These are phyloP conservation scores for Neodiprion pinetum DNA, from an alignment of 1,140 invertebrate genomes.

Conservation along the genomic window DNA sequence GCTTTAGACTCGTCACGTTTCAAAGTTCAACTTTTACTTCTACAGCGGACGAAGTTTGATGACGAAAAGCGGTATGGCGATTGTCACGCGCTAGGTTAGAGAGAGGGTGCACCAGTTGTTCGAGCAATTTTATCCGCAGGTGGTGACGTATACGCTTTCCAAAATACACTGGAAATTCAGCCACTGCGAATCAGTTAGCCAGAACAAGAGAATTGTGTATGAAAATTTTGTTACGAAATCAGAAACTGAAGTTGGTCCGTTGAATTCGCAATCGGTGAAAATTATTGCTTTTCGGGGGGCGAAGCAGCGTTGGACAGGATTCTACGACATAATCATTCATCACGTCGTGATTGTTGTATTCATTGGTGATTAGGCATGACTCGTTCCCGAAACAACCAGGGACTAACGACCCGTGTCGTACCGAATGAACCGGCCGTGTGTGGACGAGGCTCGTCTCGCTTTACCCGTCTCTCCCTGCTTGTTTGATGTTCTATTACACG, in stretches of 20 bases:
- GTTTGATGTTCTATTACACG: constrained; percentile 32
- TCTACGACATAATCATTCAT: constrained; percentile 37
- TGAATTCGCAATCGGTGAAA: neutral
- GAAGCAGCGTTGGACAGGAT: constrained; percentile 37
- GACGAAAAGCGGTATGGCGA: too few species aligned
- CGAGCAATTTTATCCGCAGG: too few species aligned
- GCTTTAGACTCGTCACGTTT: too few species aligned
- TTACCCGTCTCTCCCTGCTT: neutral
- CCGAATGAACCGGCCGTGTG: constrained; percentile 2
- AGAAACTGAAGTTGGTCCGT: neutral
- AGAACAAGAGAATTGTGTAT: neutral
- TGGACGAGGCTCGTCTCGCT: neutral
- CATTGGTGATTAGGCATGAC: constrained; percentile 44
- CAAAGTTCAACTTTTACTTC: too few species aligned
- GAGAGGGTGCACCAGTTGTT: too few species aligned
- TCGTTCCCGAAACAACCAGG: constrained; percentile 36
- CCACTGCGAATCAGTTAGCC: too few species aligned
- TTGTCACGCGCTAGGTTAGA: too few species aligned
- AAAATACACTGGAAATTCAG: too few species aligned
- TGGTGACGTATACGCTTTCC: too few species aligned
- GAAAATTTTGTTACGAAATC: neutral
- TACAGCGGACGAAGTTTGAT: too few species aligned
- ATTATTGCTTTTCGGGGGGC: constrained; percentile 16
- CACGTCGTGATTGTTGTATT: constrained; percentile 44
- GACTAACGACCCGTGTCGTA: constrained; percentile 40